phyloP scores from a whole-genome alignment of 2,888 invertebrate genomes.

The Plagodis pulveraria region DNA sequence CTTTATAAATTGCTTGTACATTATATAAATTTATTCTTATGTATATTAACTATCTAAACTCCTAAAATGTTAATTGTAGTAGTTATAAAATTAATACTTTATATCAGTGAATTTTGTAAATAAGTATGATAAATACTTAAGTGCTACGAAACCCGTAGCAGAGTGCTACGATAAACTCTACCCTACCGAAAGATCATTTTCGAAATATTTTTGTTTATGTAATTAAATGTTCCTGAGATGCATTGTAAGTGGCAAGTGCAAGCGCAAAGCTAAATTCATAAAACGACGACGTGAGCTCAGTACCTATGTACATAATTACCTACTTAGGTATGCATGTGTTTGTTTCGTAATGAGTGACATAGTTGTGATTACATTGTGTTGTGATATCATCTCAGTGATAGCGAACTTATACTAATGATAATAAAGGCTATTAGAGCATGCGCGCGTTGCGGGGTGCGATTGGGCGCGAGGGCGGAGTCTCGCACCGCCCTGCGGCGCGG shows the following conservation, averaged over 20 bases:
- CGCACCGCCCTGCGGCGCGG: constrained; percentile 69
- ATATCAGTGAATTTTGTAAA: too few species aligned
- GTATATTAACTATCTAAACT: too few species aligned
- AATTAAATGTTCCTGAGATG: neutral
- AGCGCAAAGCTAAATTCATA: neutral
- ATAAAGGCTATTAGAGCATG: constrained; percentile 70
- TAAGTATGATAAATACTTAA: too few species aligned
- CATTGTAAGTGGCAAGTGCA: neutral
- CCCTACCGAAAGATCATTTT: neutral
- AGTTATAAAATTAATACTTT: too few species aligned
- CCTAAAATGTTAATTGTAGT: too few species aligned
- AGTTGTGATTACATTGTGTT: constrained; percentile 71
- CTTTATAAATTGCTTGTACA: too few species aligned
- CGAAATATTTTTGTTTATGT: too few species aligned
- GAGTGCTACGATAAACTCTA: constrained; percentile 37
- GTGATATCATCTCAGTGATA: constrained; percentile 61
- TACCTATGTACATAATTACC: constrained; percentile 11
- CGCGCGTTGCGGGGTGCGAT: constrained; percentile 74
- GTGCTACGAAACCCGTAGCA: constrained; percentile 36
- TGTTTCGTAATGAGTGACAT: constrained; percentile 57
- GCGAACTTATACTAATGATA: constrained; percentile 69
- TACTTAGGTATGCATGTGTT: constrained; percentile 41
- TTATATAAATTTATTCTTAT: too few species aligned
- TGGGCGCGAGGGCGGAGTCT: constrained; percentile 79
- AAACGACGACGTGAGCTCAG: neutral